Evolutionary conservation across 2,797 vertebrate species (phyloP).

Genomic region (Parauchenoglanis punctatus): DNA sequence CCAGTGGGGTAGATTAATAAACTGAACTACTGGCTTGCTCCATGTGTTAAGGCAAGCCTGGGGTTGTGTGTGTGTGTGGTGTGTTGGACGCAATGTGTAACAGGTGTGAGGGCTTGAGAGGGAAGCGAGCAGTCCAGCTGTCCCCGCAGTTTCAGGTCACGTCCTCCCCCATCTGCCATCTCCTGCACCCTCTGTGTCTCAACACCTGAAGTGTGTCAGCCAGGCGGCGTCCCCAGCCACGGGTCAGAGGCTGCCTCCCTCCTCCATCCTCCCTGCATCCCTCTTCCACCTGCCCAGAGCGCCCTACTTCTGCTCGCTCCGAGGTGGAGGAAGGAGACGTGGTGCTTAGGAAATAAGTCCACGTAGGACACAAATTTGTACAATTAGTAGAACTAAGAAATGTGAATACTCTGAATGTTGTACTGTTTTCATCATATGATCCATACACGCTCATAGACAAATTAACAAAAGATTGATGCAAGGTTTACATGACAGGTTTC

Average conservation of each 20-base stretch:
- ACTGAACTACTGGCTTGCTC: not conserved
- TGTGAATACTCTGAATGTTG: not conserved
- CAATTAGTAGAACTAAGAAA: not conserved
- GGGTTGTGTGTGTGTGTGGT: constrained; percentile 63
- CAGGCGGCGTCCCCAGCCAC: constrained; percentile 63
- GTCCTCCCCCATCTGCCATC: constrained; percentile 76
- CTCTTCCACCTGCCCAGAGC: constrained; percentile 35
- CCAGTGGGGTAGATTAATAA: constrained; percentile 27
- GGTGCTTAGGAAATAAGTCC: constrained; percentile 65
- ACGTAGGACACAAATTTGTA: not conserved
- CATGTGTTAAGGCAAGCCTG: constrained; percentile 49
- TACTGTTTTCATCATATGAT: not conserved
- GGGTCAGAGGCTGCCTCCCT: constrained; percentile 64
- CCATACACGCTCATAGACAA: not conserved
- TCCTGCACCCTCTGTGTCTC: constrained; percentile 54
- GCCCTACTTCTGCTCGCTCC: constrained; percentile 21
- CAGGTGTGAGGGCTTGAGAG: constrained; percentile 79
- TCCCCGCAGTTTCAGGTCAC: constrained; percentile 71
- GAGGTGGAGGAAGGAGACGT: constrained; percentile 47
- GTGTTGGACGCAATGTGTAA: constrained; percentile 82
- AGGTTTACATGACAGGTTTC: not conserved
- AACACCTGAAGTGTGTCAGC: constrained; percentile 59
- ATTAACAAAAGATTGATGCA: not conserved
- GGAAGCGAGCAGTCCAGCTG: constrained; percentile 75
- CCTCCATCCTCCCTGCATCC: constrained; percentile 42